Percentiles rank a stretch among this genome's conserved stretches.
Evolutionary conservation across 2,113 vertebrate species (phyloP).

Genomic region (Hiodon alosoides): DNA sequence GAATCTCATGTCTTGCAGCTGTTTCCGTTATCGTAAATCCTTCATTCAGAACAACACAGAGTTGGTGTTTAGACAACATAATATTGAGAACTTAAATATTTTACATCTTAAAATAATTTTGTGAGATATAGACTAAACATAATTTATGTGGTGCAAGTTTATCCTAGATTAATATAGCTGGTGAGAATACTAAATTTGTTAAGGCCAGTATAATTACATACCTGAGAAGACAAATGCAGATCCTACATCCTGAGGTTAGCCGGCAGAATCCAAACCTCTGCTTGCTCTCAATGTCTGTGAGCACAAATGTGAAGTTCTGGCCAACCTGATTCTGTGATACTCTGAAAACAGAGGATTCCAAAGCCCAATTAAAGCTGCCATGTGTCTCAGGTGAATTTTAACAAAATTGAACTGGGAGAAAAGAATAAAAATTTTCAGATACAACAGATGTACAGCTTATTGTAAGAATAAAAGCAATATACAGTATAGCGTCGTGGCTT

Average conservation of each 20-base stretch:
- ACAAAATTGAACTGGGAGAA: too few species aligned
- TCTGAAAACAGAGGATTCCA: constrained; percentile 54
- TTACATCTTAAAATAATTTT: neutral
- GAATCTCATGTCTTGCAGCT: constrained; percentile 4
- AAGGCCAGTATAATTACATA: constrained; percentile 46
- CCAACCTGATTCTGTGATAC: constrained; percentile 86
- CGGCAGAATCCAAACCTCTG: constrained; percentile 97
- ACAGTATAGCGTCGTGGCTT: neutral
- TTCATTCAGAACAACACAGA: constrained; percentile 4
- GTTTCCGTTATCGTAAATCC: neutral
- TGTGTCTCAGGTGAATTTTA: too few species aligned
- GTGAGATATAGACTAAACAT: neutral
- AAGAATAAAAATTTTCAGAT: neutral
- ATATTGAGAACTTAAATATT: neutral
- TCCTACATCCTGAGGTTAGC: constrained; percentile 81
- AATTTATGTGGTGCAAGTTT: too few species aligned
- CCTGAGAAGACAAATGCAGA: constrained; percentile 94
- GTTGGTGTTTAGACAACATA: neutral
- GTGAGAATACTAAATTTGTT: neutral
- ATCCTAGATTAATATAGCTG: too few species aligned
- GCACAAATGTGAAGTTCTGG: constrained; percentile 97
- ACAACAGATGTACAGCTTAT: neutral
- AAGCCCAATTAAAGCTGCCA: too few species aligned
- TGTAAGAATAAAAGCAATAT: neutral
- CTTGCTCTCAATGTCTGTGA: constrained; percentile 94